These are phyloP conservation scores for Coelopa pilipes DNA, from an alignment of 2,888 invertebrate genomes.

Conservation along the genomic window DNA sequence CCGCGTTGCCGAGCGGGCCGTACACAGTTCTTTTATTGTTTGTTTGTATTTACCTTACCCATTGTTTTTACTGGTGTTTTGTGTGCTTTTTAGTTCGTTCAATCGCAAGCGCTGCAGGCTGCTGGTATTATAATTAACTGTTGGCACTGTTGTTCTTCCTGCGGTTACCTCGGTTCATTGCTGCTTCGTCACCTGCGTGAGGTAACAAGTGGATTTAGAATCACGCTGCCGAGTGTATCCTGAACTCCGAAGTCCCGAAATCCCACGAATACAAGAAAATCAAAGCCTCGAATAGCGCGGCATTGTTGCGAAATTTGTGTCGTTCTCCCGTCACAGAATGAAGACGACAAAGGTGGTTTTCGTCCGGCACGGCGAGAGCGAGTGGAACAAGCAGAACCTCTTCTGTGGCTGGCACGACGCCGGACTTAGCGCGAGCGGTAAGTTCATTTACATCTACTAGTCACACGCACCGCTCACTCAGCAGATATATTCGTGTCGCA, in stretches of 20 bases:
- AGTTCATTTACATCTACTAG: background rate
- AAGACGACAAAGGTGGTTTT: slow-evolving; percentile 60
- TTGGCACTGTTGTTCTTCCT: slow-evolving; percentile 8
- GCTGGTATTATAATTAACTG: slow-evolving; percentile 18
- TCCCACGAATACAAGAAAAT: background rate
- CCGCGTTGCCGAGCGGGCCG: background rate
- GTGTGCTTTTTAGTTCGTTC: background rate
- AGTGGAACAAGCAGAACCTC: slow-evolving; percentile 79
- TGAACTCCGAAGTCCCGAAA: background rate
- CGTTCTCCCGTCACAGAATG: slow-evolving; percentile 38
- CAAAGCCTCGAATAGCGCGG: background rate
- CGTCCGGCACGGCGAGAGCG: slow-evolving; percentile 79
- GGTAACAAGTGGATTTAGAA: slow-evolving; percentile 5
- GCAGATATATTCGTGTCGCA: slow-evolving; percentile 40
- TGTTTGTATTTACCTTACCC: background rate
- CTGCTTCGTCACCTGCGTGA: background rate
- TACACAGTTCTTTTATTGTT: background rate
- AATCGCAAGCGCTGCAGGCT: no score
- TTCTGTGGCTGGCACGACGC: slow-evolving; percentile 83
- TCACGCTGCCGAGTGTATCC: background rate
- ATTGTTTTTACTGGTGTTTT: no score
- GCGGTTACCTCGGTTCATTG: background rate
- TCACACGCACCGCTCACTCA: background rate
- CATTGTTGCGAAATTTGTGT: background rate
- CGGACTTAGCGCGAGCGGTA: slow-evolving; percentile 74